phyloP scores from a whole-genome alignment of 2,888 invertebrate genomes.

The Luffia ferchaultella region DNA sequence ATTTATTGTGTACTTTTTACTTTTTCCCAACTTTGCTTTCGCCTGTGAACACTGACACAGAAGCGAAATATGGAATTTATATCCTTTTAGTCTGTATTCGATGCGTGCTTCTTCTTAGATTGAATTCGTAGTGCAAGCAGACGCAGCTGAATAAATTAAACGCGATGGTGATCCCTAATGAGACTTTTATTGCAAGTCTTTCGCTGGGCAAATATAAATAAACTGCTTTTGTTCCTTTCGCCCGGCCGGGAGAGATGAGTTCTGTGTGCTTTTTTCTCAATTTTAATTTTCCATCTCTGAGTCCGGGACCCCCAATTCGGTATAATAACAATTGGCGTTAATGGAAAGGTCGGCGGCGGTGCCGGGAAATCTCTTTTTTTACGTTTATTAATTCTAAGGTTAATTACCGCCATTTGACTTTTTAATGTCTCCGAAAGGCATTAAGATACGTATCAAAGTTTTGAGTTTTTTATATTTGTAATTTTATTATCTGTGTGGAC shows the following conservation, averaged over 20 bases:
- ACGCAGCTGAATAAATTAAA: slow-evolving; percentile 39
- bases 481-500: background rate
- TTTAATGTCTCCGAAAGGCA: background rate
- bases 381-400: background rate
- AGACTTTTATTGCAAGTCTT: slow-evolving; percentile 23
- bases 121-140: slow-evolving; percentile 20
- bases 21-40: too few species aligned
- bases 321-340: background rate
- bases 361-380: background rate
- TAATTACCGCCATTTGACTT: background rate
- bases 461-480: background rate
- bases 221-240: slow-evolving; percentile 7
- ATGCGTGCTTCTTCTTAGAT: too few species aligned
- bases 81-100: too few species aligned
- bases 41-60: too few species aligned
- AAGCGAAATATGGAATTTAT: too few species aligned
- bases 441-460: background rate
- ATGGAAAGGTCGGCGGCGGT: background rate
- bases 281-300: background rate
- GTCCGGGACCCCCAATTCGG: background rate
- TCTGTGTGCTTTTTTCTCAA: background rate
- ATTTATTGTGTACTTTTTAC: too few species aligned
- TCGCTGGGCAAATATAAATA: slow-evolving; percentile 4
- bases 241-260: background rate
- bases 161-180: slow-evolving; percentile 34